Base-by-base conservation (phyloP, 2,797 vertebrate genomes). In the Balearica regulorum region DNA sequence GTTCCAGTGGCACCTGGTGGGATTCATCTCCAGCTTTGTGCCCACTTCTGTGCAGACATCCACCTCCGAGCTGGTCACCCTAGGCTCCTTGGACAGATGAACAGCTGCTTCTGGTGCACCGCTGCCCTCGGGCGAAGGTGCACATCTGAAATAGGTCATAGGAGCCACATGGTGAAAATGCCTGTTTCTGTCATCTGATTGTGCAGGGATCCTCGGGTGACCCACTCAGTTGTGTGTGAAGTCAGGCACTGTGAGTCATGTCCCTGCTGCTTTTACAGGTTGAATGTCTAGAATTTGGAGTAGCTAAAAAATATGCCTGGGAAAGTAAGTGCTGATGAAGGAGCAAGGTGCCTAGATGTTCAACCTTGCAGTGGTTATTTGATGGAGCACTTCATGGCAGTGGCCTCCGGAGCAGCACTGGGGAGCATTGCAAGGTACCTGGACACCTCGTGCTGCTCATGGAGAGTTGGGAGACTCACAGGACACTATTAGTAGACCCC, bases 211-310 rank as follows among this genome's bases (percentile, higher is more conserved):
- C 85, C 73, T 54, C 0, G 0, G 18, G 44, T 72, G 72, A 72
- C 62, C 37, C 5, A 8, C 71, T 53, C 66, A 39, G 70, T 16
- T 7, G 11, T 6, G 4, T 41, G 75, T 61, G 46, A 79, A 31
- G 51, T 4, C 8, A 46, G 69, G 39, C 31, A 10, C 53, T 0
- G 4, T 0, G 4, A 48, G n/a, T 21, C 11, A 10, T 2, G 4
- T 79, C 41, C 69, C 76, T 3, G 5, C 71, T 90, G 82, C n/a
- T 86, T 75, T 71, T 46, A 10, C 24, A 25, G 57, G 57, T 49
- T 71, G 20, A 10, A 92, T 48, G 54, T 33, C 54, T 66, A 44
- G 29, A 43, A 51, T 75, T 14, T 22, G 46, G 53, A 75, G 65
- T 14, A 37, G 35, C 49, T 76, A 17, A 37, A 51, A 87, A 55